Evolutionary conservation across 1,140 invertebrate genomes (phyloP).

Genomic region (Macrobrachium rosenbergii): DNA sequence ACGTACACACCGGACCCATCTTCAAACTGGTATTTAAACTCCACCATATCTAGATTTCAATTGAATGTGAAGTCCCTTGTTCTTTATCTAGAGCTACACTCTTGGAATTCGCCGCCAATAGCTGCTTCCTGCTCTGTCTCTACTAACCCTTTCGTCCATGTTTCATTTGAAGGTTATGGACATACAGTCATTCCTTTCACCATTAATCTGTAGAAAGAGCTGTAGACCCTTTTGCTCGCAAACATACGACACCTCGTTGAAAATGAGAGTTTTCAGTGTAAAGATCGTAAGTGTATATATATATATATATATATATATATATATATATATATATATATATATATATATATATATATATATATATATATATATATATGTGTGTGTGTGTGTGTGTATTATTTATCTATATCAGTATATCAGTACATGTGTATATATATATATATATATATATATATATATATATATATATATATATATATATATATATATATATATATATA

Average conservation of each 20-base stretch:
- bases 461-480: constrained; percentile 23
- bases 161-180: too few relatives aligned
- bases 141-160: too few relatives aligned
- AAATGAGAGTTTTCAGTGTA: too few relatives aligned
- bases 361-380: background rate
- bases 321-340: constrained; percentile 21
- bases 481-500: too few relatives aligned
- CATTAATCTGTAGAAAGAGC: background rate
- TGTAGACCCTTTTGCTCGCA: background rate
- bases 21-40: too few relatives aligned
- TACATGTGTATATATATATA: constrained; percentile 23
- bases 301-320: constrained; percentile 15
- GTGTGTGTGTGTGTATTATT: background rate
- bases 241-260: background rate
- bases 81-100: too few relatives aligned
- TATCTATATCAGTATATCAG: background rate
- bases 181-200: background rate
- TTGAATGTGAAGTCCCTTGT: too few relatives aligned
- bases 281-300: background rate
- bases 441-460: constrained; percentile 24
- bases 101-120: too few relatives aligned
- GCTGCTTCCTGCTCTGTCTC: too few relatives aligned
- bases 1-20: too few relatives aligned
- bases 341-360: background rate
- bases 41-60: too few relatives aligned